Evolutionary conservation across 2,888 invertebrate genomes (phyloP).

Genomic region (Adineta ricciae): DNA sequence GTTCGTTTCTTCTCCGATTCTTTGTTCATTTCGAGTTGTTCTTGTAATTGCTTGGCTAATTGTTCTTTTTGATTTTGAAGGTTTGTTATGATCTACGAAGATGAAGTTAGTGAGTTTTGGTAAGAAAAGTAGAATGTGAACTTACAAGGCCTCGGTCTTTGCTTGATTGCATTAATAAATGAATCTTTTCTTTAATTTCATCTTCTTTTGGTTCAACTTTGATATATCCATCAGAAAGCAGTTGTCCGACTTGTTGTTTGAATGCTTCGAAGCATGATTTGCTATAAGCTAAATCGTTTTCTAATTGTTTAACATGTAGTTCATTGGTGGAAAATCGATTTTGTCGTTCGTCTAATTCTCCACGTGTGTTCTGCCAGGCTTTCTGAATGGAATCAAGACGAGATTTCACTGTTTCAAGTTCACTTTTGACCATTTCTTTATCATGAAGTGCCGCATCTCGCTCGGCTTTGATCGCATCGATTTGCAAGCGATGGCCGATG

Average conservation of each 20-base stretch:
- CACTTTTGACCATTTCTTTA: constrained; percentile 21
- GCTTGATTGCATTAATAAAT: constrained; percentile 31
- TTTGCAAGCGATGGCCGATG: constrained; percentile 18
- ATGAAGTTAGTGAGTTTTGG: not conserved
- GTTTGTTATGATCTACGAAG: constrained; percentile 37
- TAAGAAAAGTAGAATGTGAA: not conserved
- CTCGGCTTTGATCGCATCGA: constrained; percentile 31
- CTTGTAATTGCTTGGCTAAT: constrained; percentile 64
- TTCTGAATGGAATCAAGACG: constrained; percentile 25
- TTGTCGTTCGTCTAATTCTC: constrained; percentile 30
- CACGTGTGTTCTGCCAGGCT: constrained; percentile 31
- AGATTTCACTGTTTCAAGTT: constrained; percentile 32
- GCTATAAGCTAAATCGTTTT: constrained; percentile 27
- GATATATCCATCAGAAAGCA: constrained; percentile 32
- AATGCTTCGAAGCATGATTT: constrained; percentile 31
- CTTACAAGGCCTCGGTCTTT: constrained; percentile 31
- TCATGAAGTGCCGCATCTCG: constrained; percentile 27
- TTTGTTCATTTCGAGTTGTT: constrained; percentile 61
- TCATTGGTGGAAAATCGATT: constrained; percentile 8
- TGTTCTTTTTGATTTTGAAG: constrained; percentile 65
- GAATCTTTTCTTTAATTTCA: constrained; percentile 34
- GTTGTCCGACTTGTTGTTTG: constrained; percentile 30
- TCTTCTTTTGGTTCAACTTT: constrained; percentile 34
- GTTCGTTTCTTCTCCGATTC: constrained; percentile 60
- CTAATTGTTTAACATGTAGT: constrained; percentile 30